Percentiles rank a stretch among this genome's conserved stretches.
Conservation (phyloP, 23 tunicate genomes). For the Ascidia mentula region DNA sequence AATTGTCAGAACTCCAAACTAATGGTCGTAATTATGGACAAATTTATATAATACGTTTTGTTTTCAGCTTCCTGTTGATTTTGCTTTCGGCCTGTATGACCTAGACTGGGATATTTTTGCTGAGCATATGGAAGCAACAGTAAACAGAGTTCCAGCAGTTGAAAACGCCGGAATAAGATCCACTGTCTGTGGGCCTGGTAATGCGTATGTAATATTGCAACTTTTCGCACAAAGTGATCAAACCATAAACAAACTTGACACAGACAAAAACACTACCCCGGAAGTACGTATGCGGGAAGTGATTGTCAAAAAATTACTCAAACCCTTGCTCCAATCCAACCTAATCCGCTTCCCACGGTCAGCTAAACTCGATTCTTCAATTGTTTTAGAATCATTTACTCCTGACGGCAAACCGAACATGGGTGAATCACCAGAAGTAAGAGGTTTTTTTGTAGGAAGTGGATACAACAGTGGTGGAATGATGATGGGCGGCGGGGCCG, state of each 20-base stretch:
- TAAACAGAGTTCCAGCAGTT: constrained; percentile 48
- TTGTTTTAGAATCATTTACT: constrained; percentile 69
- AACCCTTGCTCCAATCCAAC: too few relatives aligned
- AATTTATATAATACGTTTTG: too few relatives aligned
- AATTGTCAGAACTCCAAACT: neutral
- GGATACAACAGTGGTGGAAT: constrained; percentile 91
- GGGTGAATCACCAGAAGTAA: constrained; percentile 64
- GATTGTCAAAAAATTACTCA: too few relatives aligned
- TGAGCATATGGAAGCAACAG: constrained; percentile 35
- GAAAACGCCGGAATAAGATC: constrained; percentile 60
- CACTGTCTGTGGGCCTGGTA: constrained; percentile 91
- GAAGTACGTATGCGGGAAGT: too few relatives aligned
- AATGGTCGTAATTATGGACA: neutral
- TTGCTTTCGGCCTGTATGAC: constrained; percentile 74
- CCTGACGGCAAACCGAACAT: constrained; percentile 59
- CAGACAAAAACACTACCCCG: too few relatives aligned
- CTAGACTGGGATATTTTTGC: constrained; percentile 69
- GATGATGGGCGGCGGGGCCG: constrained; percentile 87
- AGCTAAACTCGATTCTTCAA: too few relatives aligned
- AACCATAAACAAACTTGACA: too few relatives aligned
- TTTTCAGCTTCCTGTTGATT: constrained; percentile 48
- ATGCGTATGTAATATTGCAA: too few relatives aligned
- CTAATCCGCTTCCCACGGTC: too few relatives aligned
- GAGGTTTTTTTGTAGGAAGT: constrained; percentile 63
- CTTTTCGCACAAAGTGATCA: too few relatives aligned